These are phyloP conservation scores for Sturmia bella DNA, from an alignment of 2,888 invertebrate species.

Conservation along the genomic window DNA sequence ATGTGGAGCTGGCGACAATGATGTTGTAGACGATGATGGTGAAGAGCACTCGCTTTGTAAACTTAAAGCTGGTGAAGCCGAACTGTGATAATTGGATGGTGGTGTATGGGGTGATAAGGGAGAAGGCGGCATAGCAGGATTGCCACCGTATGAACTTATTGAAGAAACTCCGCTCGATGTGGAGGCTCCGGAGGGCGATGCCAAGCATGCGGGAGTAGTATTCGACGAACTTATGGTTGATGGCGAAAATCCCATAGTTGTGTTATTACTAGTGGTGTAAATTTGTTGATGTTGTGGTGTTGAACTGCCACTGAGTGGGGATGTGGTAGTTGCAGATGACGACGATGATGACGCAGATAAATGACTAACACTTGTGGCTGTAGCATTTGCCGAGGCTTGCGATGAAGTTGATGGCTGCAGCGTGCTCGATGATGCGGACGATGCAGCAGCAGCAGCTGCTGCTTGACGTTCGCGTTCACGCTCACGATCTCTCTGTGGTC, in stretches of 20 bases:
- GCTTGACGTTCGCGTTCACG: conserved; percentile 83
- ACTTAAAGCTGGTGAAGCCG: conserved; percentile 78
- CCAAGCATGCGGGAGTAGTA: conserved; percentile 60
- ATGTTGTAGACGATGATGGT: conserved; percentile 79
- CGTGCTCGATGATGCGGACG: conserved; percentile 52
- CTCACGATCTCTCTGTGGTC: conserved; percentile 90
- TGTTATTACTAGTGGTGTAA: conserved; percentile 63
- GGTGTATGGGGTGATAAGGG: conserved; percentile 79
- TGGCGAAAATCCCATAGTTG: conserved; percentile 61
- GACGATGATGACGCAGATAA: conserved; percentile 25
- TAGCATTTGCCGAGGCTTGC: conserved; percentile 44
- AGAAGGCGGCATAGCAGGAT: conserved; percentile 72
- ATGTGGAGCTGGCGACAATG: conserved; percentile 77
- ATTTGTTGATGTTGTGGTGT: conserved; percentile 65
- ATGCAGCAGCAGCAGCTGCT: conserved; percentile 57
- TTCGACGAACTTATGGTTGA: conserved; percentile 57
- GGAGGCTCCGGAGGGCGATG: conserved; percentile 61
- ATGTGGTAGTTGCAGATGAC: conserved; percentile 26
- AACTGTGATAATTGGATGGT: conserved; percentile 69
- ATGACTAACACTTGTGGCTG: conserved; percentile 20
- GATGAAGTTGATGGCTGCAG: conserved; percentile 64
- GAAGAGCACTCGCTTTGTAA: conserved; percentile 79
- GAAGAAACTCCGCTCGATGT: conserved; percentile 66
- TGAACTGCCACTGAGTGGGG: conserved; percentile 66
- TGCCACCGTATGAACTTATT: conserved; percentile 58